Conservation (phyloP, 2,113 vertebrate species). For the Hylia prasina region DNA sequence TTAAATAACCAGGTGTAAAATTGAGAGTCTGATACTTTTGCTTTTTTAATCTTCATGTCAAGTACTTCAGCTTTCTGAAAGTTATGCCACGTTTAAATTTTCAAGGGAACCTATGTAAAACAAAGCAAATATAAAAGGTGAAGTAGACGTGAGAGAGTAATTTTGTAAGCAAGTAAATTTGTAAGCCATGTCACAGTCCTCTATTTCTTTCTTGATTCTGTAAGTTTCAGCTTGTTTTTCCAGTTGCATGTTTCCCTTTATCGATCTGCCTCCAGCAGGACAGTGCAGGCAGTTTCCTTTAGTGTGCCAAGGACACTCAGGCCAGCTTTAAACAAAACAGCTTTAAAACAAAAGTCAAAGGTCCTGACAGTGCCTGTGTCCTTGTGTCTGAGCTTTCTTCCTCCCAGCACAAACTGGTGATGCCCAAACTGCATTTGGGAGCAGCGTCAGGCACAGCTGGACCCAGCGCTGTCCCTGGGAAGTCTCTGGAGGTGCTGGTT, state of each 20-base stretch:
- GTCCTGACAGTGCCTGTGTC: neutral
- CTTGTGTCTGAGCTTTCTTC: neutral
- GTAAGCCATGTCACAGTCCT: neutral
- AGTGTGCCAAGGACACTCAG: neutral
- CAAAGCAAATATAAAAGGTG: neutral
- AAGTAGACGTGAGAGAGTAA: neutral
- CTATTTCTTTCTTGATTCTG: neutral
- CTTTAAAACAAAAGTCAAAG: neutral
- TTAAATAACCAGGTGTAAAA: neutral
- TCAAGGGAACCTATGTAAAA: neutral
- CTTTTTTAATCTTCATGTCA: neutral
- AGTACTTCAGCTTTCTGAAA: neutral
- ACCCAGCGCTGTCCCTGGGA: neutral
- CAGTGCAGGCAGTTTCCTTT: neutral
- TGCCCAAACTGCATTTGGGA: neutral
- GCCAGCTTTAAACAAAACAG: neutral
- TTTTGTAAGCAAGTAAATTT: neutral
- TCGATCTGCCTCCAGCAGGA: neutral
- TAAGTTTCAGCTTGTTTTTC: neutral
- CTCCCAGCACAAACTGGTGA: neutral
- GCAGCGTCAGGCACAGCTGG: neutral
- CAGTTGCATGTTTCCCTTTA: neutral
- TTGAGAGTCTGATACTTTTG: neutral
- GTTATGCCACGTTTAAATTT: neutral
- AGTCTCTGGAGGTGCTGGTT: neutral